phyloP scores from a whole-genome alignment of 2,888 invertebrate species.

The Dendrolimus pini region DNA sequence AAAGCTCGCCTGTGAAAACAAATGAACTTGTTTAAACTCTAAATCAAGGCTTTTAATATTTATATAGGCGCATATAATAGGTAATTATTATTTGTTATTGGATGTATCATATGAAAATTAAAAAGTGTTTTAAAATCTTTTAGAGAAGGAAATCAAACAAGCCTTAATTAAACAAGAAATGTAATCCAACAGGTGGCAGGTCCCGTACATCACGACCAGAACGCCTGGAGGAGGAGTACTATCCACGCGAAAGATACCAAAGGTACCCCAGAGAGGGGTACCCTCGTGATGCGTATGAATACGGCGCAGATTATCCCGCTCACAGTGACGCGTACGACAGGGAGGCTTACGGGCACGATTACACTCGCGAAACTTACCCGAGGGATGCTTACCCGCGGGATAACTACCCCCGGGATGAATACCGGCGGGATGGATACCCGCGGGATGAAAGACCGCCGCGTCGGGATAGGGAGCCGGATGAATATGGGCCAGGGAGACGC shows the following conservation, averaged over 20 bases:
- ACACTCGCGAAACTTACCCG: constrained; percentile 46
- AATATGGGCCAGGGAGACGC: constrained; percentile 80
- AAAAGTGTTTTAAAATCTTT: background rate
- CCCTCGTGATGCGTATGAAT: constrained; percentile 24
- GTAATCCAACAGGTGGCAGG: constrained; percentile 42
- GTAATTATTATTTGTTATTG: too few relatives aligned
- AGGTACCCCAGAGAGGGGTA: constrained; percentile 40
- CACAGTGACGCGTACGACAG: constrained; percentile 32
- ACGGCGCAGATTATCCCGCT: constrained; percentile 28
- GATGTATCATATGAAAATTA: background rate
- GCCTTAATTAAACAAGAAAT: background rate
- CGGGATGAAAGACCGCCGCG: constrained; percentile 60
- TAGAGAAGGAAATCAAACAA: too few relatives aligned
- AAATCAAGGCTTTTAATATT: too few relatives aligned
- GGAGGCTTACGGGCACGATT: constrained; percentile 54
- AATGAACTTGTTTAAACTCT: too few relatives aligned
- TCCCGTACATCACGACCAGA: constrained; percentile 70
- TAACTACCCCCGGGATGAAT: constrained; percentile 51
- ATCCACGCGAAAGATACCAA: constrained; percentile 46
- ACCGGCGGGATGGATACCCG: constrained; percentile 59
- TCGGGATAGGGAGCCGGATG: constrained; percentile 64
- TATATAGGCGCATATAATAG: too few relatives aligned
- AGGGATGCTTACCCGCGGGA: constrained; percentile 15
- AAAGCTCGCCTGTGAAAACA: background rate
- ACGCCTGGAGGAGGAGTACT: constrained; percentile 76